Evolutionary conservation across 2,888 invertebrate species (phyloP), one percentile per base, ranked within the genome.

Genomic region (Cepaea hortensis): DNA sequence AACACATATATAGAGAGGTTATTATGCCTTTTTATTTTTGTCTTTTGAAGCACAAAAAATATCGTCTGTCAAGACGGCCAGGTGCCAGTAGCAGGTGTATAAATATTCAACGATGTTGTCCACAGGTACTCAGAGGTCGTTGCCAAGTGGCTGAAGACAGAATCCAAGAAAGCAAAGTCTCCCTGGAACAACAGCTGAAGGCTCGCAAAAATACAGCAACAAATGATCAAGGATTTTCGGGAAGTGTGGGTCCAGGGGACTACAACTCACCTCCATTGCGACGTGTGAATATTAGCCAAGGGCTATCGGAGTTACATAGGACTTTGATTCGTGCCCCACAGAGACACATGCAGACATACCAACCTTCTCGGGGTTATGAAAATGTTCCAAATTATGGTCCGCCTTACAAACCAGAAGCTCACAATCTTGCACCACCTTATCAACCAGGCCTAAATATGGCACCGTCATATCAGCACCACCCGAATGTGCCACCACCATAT

Each of bases 111-210:
- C 46, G 15, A 15, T 48, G 9, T 48, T 18, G 15, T 72, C 76
- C 11, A 9, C 84, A 81, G 85, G 85, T 85, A 6, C 46, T 81
- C 73, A 15, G 81, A 18, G 62, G 85, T 15, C 70, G 85, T 23
- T 85, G 85, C 48, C 18, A 81, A 50, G 65, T 85, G 6, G 18
- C 65, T 3, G 85, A 85, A 46, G 81, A 85, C 65, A 73, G 65
- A 46, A 46, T 85, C 9, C 65, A 46, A 23, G 61, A 55, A 62
- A 80, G 80, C 3, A 85, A 85, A 48, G 72, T 55, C 2, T 23
- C 72, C 3, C n/a, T 85, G 20, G 20, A 80, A 35, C 70, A 61
- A 50, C 70, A 70, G 72, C 18, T 76, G 48, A 55, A 46, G 46
- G 46, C 65, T n/a, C 6, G 61, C 20, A 48, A 65, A 76, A 35